Conservation (phyloP, 2,888 invertebrate species). For the Hirtodrosophila alboralis region DNA sequence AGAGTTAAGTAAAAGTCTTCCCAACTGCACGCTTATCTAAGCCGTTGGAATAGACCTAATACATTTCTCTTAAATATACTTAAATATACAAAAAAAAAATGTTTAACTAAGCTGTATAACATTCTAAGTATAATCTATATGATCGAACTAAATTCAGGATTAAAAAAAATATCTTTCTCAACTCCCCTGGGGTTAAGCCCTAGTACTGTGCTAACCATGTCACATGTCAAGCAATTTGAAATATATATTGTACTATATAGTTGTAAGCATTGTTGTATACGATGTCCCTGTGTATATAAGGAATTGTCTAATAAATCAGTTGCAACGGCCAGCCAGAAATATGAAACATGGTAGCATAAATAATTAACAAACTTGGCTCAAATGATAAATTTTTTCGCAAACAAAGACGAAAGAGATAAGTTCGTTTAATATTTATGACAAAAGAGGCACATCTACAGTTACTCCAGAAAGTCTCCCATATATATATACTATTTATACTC, state of each 20-base stretch:
- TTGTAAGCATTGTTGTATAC: constrained; percentile 11
- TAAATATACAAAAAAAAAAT: not conserved
- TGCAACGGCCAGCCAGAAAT: constrained; percentile 51
- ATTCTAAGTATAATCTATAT: too few species aligned
- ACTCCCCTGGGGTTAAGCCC: constrained; percentile 15
- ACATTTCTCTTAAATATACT: too few species aligned
- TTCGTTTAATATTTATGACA: constrained; percentile 85
- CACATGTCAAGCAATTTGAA: constrained; percentile 28
- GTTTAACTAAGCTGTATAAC: not conserved
- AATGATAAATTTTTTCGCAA: constrained; percentile 77
- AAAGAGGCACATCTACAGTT: constrained; percentile 28
- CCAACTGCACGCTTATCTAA: too few species aligned
- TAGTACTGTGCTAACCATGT: constrained; percentile 15
- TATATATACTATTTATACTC: too few species aligned
- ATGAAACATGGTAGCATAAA: constrained; percentile 81
- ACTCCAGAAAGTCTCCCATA: constrained; percentile 4
- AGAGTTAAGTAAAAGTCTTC: too few species aligned
- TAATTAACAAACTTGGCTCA: constrained; percentile 84
- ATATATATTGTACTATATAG: not conserved
- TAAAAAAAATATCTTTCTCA: not conserved
- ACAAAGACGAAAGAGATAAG: constrained; percentile 80
- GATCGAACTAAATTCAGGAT: constrained; percentile 1
- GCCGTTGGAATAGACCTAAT: too few species aligned
- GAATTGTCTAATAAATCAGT: constrained; percentile 63
- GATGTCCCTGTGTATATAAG: constrained; percentile 20